Evolutionary conservation across 2,888 invertebrate species (phyloP).

Genomic region (Acrobasis consociella): DNA sequence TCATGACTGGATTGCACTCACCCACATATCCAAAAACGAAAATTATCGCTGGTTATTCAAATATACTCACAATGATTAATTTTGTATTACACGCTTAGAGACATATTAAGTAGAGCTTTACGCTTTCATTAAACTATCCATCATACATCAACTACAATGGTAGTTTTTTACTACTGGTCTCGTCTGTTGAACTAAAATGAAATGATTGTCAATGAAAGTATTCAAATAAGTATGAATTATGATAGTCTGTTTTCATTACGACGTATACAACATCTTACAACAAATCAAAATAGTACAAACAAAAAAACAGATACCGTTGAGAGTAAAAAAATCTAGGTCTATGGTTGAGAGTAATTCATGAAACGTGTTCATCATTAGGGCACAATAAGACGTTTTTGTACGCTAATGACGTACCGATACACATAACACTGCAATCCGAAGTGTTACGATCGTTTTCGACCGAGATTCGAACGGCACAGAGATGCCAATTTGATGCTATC

Average conservation of each 20-base stretch:
- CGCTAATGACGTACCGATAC: background rate
- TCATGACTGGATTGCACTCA: too few relatives aligned
- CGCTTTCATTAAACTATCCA: too few relatives aligned
- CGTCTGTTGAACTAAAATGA: too few relatives aligned
- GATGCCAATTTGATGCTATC: background rate
- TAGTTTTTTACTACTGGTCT: too few relatives aligned
- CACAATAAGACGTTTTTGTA: constrained; percentile 16
- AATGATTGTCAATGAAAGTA: too few relatives aligned
- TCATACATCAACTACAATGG: too few relatives aligned
- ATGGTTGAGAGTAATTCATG: background rate
- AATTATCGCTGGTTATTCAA: too few relatives aligned
- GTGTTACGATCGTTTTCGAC: background rate
- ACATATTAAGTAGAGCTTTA: too few relatives aligned
- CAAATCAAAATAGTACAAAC: background rate
- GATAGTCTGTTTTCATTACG: background rate
- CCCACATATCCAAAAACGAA: too few relatives aligned
- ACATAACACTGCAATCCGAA: background rate
- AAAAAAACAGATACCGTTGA: background rate
- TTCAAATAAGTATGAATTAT: background rate
- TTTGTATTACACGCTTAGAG: too few relatives aligned
- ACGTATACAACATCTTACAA: background rate
- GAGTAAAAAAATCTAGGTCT: too few relatives aligned
- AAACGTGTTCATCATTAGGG: constrained; percentile 12
- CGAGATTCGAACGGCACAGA: background rate
- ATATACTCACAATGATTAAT: too few relatives aligned